Evolutionary conservation across 2,797 vertebrate species (phyloP).

Genomic region (Rhabdophis nuchalis): DNA sequence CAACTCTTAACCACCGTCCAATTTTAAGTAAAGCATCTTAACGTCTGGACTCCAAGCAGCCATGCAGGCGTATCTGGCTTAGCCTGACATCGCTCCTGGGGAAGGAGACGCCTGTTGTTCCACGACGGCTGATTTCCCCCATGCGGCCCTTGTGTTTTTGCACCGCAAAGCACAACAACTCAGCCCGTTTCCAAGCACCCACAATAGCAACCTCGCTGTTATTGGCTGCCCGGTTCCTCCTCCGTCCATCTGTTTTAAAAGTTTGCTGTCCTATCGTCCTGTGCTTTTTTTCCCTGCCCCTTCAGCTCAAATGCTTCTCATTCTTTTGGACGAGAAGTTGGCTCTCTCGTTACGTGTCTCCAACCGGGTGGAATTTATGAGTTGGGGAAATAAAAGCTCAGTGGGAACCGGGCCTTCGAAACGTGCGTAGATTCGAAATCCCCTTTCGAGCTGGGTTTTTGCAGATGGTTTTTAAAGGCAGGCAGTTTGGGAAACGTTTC

Average conservation of each 20-base stretch:
- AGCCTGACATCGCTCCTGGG: background rate
- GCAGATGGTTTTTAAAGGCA: background rate
- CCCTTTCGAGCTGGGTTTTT: constrained; percentile 3
- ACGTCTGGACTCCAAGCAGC: background rate
- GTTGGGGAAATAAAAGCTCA: constrained; percentile 30
- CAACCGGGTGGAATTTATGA: constrained; percentile 42
- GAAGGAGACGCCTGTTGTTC: background rate
- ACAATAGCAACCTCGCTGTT: constrained; percentile 42
- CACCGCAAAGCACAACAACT: constrained; percentile 36
- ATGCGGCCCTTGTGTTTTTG: constrained; percentile 38
- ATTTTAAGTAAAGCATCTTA: background rate
- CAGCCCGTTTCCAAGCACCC: constrained; percentile 40
- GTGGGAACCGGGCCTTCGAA: constrained; percentile 51
- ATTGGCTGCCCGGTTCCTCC: constrained; percentile 29
- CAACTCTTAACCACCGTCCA: background rate
- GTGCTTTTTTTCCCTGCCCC: constrained; percentile 31
- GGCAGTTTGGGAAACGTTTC: background rate
- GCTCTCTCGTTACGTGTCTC: constrained; percentile 26
- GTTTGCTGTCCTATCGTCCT: constrained; percentile 29
- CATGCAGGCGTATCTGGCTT: background rate
- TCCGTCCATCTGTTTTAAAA: constrained; percentile 36
- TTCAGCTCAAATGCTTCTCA: constrained; percentile 48
- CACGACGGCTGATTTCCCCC: constrained; percentile 11
- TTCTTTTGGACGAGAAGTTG: constrained; percentile 44
- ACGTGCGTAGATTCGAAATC: background rate